Base-by-base conservation (phyloP, 2,797 vertebrate species). In the Hydrolagus colliei region DNA sequence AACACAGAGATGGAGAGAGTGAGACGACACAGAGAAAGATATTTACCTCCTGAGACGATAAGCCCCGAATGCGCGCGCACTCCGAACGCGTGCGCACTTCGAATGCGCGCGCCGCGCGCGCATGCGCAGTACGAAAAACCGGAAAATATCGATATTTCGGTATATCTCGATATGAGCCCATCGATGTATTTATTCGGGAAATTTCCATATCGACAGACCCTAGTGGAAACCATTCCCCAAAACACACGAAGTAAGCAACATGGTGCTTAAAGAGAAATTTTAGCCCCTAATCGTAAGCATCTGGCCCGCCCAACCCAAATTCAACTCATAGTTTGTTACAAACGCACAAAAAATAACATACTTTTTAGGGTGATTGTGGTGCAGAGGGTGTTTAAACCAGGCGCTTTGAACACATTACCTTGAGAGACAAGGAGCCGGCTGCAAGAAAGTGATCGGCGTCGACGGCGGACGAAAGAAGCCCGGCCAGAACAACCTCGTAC, bases 391-490 rank as follows among this genome's bases (percentile, higher is more conserved):
- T 41, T 2, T 12, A 35, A 68, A 20, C 16, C 32, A n/a, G 32
- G 18, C n/a, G 6, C 6, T 67, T 9, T 67, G 27, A 41, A 12
- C 41, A 11, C 77, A 52, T 93, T 90, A 98, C 98, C 94, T 96
- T 95, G 87, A 99, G 92, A 0, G 97, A 98, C 9, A 98, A 88
- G 0, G 98, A 98, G 86, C 96, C 94, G 82, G 98, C 97, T 91
- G 94, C 90, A 86, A 97, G 92, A 90, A 99, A 99, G 91, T 99
- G 97, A 89, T 99, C 98, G 88, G 98, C 87, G 86, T 99, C 98
- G 87, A 99, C 96, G 87, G 97, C 86, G 0, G 96, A 97, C 2
- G 97, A 96, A 72, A 99, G 94, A 84, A 97, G 95, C 6, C 97
- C 97, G 6, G 97, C 97, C 88, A 99, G 92, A 52, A 95, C 88